Evolutionary conservation across 2,113 vertebrate species (phyloP), one percentile per base, ranked within the genome.

Genomic region (Hydrochoerus hydrochaeris): DNA sequence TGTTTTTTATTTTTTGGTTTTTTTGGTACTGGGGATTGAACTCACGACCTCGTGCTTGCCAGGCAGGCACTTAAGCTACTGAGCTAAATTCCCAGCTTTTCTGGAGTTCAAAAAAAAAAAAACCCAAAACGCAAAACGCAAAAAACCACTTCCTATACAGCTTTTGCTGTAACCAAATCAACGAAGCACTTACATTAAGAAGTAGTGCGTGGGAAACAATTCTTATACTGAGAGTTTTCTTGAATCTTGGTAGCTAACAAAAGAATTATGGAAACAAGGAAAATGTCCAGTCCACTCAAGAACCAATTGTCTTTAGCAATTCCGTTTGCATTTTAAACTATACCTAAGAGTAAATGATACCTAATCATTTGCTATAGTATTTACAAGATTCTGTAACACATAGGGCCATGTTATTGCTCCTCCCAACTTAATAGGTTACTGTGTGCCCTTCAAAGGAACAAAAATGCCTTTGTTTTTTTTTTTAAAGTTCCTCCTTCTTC

Each of bases 251-350:
- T 65, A 83, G 81, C 52, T 94, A 85, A 95, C 69, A 67, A 71
- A 90, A 94, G 85, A 85, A 71, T 57, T 97, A 32, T 67, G 35
- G 84, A 94, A 97, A 97, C 71, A 90, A 90, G 90, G 77, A 90
- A 92, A 93, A 82, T 46, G 32, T 35, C 7, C 7, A 16, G 24
- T 85, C 71, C 12, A 4, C 58, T 95, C n/a, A 58, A 95, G 81
- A 98, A 96, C 86, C 96, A 97, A 97, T n/a, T n/a, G 77, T 41
- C 85, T 84, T 89, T 71, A 57, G 90, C 77, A 32, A 26, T 88
- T 88, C 30, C 91, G 90, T 95, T 97, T 97, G 85, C 60, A 20
- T 95, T 95, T 97, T 92, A 75, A 97, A 95, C 82, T 95, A 85
- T 49, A 49, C 67, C 26, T 38, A 49, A 92, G 58, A 95, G 60